A percentile compares a stretch with the other conserved stretches of the same genome.
These are phyloP conservation scores for Phainopepla nitens DNA, from an alignment of 2,113 vertebrate species.

Conservation along the genomic window DNA sequence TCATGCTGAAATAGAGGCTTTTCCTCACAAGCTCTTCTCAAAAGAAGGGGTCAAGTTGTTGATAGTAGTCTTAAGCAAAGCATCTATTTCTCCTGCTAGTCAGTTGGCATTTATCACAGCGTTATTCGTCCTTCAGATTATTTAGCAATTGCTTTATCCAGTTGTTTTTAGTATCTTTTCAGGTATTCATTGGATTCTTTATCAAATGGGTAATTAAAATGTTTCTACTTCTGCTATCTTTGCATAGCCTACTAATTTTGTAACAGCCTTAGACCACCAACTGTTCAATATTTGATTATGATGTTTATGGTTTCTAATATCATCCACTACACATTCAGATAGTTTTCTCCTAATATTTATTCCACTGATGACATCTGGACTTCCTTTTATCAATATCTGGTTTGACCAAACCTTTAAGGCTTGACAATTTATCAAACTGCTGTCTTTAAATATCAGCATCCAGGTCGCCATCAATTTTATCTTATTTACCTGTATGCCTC, in stretches of 20 bases:
- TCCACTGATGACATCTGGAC: not conserved
- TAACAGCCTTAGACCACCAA: not conserved
- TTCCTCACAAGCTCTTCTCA: not conserved
- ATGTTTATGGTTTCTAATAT: not conserved
- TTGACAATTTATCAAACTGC: not conserved
- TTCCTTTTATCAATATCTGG: not conserved
- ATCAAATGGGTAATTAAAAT: not conserved
- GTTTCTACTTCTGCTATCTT: not conserved
- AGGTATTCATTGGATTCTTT: not conserved
- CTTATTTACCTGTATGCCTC: not conserved
- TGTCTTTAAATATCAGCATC: slow-evolving; percentile 15
- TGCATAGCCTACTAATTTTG: not conserved
- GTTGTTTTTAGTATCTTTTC: not conserved
- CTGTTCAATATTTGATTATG: not conserved
- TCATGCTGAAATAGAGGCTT: not conserved
- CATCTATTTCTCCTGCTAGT: not conserved
- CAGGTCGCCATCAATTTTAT: not conserved
- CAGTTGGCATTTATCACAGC: not conserved
- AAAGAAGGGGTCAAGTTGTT: not conserved
- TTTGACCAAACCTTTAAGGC: not conserved
- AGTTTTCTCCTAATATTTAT: not conserved
- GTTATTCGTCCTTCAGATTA: not conserved
- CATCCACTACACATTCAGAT: not conserved
- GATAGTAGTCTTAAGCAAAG: not conserved
- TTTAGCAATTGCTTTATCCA: not conserved